phyloP scores from a whole-genome alignment of 2,888 invertebrate genomes.

The Cephus rjabovi region DNA sequence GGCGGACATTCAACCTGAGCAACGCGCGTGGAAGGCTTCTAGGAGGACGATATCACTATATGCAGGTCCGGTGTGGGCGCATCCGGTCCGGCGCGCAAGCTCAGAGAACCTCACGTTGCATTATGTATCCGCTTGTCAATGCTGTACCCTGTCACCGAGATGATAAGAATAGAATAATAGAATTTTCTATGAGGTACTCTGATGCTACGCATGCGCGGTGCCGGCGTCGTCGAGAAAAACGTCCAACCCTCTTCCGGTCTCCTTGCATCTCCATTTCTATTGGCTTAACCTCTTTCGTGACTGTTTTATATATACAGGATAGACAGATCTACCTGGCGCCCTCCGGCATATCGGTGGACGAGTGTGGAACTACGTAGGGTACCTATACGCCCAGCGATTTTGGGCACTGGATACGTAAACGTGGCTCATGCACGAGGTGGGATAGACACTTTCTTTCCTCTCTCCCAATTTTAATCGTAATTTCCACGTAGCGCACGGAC shows the following conservation, averaged over 20 bases:
- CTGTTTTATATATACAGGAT: neutral
- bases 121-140: constrained; percentile 56
- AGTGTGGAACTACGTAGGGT: neutral
- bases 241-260: constrained; percentile 8
- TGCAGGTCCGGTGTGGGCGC: constrained; percentile 61
- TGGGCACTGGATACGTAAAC: neutral
- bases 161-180: constrained; percentile 57
- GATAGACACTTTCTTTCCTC: neutral
- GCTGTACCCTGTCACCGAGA: constrained; percentile 36
- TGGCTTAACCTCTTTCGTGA: neutral
- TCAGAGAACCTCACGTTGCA: constrained; percentile 58
- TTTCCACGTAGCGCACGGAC: neutral
- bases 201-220: constrained; percentile 1
- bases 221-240: neutral
- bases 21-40: constrained; percentile 48
- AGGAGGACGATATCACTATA: constrained; percentile 53
- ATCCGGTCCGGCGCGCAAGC: constrained; percentile 57
- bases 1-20: neutral
- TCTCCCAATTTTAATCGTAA: neutral
- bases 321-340: neutral
- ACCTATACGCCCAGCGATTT: neutral
- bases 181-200: constrained; percentile 39
- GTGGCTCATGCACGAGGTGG: neutral
- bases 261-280: neutral
- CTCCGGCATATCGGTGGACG: neutral